Base-by-base conservation (phyloP, 2,113 vertebrate species). In the Pseudopodoces humilis region DNA sequence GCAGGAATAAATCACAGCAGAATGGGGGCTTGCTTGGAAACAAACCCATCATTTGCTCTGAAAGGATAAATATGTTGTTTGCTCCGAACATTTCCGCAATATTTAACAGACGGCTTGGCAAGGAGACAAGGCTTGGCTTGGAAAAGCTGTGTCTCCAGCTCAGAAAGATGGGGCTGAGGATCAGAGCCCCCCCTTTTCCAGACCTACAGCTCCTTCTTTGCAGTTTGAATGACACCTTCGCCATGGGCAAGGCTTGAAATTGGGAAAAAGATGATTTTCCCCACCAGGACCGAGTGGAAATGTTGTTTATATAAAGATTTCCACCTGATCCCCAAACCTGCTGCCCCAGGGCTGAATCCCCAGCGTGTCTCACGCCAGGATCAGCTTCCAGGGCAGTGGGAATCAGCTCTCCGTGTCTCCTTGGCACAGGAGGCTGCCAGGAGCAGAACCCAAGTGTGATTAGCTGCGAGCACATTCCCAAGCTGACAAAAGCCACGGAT, bases 1-100 rank as follows among this genome's bases (percentile, higher is more conserved):
- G 83, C 60, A 63, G 85, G 81, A 67, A 98, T 98, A 97, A 97
- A 98, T 98, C 97, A 97, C 13, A 47, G n/a, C 80, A 86, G 91
- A 94, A 68, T 16, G 25, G 88, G 94, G 94, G 47, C 86, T 55
- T 83, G 55, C 83, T 93, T 53, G 67, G 90, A 96, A 97, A 92
- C 96, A 97, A 96, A 97, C 96, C 95, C 84, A 89, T 97, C 94
- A 93, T 74, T 67, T 95, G 53, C 95, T 96, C 47, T 88, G 91
- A 96, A 50, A 75, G 91, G 83, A 80, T 79, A 92, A 92, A 92
- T 91, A 80, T 65, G 77, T 91, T 95, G 91, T 81, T 97, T 92
- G 59, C 59, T 44, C 35, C 6, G 15, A 83, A 83, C 46, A 8
- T 77, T 96, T 92, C 70, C 30, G 82, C 83, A 87, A 8, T 79